Base-by-base conservation (phyloP, 2,888 invertebrate genomes). In the Drosophila cognata region DNA sequence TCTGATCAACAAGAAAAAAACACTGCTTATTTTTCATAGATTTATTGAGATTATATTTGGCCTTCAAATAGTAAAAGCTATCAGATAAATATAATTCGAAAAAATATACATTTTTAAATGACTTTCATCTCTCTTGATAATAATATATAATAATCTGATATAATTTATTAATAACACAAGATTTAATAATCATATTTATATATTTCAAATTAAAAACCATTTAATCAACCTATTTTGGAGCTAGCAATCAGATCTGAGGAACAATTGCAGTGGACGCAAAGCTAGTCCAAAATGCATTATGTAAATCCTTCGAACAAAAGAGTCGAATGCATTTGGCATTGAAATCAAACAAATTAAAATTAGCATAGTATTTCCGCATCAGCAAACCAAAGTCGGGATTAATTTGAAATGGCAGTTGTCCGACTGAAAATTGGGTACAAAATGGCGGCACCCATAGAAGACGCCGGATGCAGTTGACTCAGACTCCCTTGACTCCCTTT, bases 351-450 rank as follows among this genome's bases (percentile, higher is more conserved):
- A 88, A 89, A 90, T 91, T 90, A 88, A 87, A 89, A 90, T 91
- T 90, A 88, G 74, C 89, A 91, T 90, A 90, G 88, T 82, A 79
- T 90, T 91, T 91, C 89, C 90, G 82, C 89, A 81, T 91, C 81
- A 85, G 73, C 65, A 78, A 65, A 66, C 74, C 76, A 77, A 80
- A 86, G 83, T 84, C 82, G 81, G 88, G 81, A 90, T 91, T 91
- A 89, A 80, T 77, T 81, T 65, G 74, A 52, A 56, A 68, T 68
- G 74, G 65, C 71, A 64, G 70, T 64, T 69, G 52, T 55, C 35
- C 50, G 28, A 60, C 36, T 11, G 36, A 56, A 46, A 61, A 68
- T 72, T 57, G 43, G 58, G 55, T 43, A 50, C 59, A 78, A 63
- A 74, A 77, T 76, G 79, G 78, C 76, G 74, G 76, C 75, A 63